These are phyloP conservation scores for Priocnemis perturbator DNA, from an alignment of 2,888 invertebrate species.

Conservation along the genomic window DNA sequence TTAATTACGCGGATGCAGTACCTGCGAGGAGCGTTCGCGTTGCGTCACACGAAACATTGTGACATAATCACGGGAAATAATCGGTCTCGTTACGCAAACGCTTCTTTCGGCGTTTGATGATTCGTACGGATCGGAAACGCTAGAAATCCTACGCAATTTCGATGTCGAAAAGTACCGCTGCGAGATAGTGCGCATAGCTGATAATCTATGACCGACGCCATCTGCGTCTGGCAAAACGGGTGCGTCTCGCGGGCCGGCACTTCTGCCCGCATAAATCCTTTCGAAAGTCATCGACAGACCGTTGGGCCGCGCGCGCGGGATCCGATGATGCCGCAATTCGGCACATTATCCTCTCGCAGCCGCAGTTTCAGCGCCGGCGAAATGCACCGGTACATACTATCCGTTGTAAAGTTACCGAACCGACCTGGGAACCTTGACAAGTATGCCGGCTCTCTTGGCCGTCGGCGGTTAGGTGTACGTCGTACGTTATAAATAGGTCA, in stretches of 20 bases:
- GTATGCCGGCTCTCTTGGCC: slow-evolving; percentile 44
- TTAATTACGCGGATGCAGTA: no score
- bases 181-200: no score
- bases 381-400: background rate
- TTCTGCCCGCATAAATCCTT: no score
- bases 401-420: slow-evolving; percentile 19
- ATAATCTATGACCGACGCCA: no score
- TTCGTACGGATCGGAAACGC: no score
- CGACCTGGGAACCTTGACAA: slow-evolving; percentile 58
- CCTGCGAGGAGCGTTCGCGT: background rate
- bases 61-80: slow-evolving; percentile 26
- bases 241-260: no score
- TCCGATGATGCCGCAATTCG: slow-evolving; percentile 1
- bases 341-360: background rate
- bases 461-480: slow-evolving; percentile 6
- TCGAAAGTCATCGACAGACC: no score
- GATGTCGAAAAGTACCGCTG: no score
- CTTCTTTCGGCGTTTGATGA: slow-evolving; percentile 24
- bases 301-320: no score
- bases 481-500: slow-evolving; percentile 68
- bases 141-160: no score
- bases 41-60: slow-evolving; percentile 6
- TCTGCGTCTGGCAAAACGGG: no score
- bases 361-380: background rate
- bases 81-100: slow-evolving; percentile 39